Evolutionary conservation across 2,113 vertebrate species (phyloP).

Genomic region (Labrus mixtus): DNA sequence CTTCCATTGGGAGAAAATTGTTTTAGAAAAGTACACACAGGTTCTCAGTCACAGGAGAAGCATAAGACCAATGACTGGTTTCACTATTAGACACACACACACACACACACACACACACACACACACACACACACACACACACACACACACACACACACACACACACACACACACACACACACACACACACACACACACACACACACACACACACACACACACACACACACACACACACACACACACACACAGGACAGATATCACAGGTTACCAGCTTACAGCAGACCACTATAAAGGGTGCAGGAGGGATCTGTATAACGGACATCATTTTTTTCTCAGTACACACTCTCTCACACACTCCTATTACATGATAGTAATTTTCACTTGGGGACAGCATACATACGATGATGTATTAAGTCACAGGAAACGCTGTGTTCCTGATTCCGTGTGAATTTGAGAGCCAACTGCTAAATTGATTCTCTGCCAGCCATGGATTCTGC

Average conservation of each 20-base stretch:
- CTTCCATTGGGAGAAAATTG: background rate
- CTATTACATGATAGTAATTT: constrained; percentile 25
- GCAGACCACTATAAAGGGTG: background rate
- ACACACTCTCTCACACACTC: background rate
- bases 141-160: too few species aligned
- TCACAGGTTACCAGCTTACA: constrained; percentile 8
- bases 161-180: too few species aligned
- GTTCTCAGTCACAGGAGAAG: background rate
- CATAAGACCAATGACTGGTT: background rate
- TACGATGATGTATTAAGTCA: constrained; percentile 33
- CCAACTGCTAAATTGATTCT: background rate
- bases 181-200: too few species aligned
- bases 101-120: background rate
- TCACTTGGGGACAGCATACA: constrained; percentile 21
- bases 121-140: too few species aligned
- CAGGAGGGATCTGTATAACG: background rate
- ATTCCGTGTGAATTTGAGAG: background rate
- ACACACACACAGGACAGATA: background rate
- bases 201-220: too few species aligned
- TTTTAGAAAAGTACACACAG: background rate
- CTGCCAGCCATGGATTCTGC: background rate
- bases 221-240: background rate
- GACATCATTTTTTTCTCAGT: background rate
- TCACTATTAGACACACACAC: background rate
- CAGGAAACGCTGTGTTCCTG: background rate